These are phyloP conservation scores for Budorcas taxicolor DNA, from an alignment of 2,113 vertebrate species.

Conservation along the genomic window DNA sequence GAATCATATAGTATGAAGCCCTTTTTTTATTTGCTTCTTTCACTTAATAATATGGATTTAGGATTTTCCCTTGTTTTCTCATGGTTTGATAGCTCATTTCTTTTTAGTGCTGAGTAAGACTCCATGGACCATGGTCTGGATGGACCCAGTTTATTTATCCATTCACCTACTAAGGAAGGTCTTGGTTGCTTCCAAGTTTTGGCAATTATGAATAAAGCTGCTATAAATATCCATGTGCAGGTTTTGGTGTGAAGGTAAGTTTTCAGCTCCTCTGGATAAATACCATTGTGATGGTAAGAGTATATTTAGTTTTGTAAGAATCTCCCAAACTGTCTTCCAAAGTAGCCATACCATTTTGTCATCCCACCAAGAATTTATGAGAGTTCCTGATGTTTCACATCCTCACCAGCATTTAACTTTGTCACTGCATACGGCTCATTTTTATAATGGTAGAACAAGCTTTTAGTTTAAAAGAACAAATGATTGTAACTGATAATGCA, in stretches of 20 bases:
- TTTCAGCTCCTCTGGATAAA: background rate
- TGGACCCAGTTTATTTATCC: background rate
- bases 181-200: background rate
- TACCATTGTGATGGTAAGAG: background rate
- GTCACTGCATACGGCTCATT: background rate
- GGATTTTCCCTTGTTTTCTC: background rate
- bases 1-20: background rate
- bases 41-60: background rate
- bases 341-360: background rate
- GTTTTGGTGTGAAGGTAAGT: background rate
- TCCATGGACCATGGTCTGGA: background rate
- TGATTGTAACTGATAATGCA: background rate
- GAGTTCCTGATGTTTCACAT: background rate
- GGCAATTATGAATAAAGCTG: background rate
- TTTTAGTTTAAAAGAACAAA: conserved; percentile 11
- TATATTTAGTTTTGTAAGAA: background rate
- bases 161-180: background rate
- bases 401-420: background rate
- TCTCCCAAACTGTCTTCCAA: background rate
- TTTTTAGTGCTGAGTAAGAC: background rate
- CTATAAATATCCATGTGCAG: background rate
- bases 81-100: background rate
- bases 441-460: background rate
- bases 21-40: background rate
- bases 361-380: background rate